Conservation (phyloP, 1,140 invertebrate species). For the Leptinotarsa texana region DNA sequence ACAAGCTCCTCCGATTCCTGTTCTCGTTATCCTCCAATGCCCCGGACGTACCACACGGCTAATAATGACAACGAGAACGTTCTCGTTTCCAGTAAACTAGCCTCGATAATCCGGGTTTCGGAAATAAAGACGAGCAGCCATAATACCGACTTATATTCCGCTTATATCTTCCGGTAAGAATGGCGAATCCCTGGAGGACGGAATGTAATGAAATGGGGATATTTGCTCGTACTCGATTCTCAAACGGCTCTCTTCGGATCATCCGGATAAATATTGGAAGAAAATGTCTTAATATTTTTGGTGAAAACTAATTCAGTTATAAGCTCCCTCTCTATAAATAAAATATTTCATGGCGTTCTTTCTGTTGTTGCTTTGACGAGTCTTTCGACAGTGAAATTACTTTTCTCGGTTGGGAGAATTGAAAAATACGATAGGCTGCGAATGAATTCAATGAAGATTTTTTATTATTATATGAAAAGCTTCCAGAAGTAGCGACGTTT, state of each 20-base stretch:
- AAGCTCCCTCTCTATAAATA: neutral
- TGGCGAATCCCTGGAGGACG: neutral
- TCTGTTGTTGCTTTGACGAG: neutral
- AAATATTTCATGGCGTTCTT: neutral
- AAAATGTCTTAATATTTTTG: constrained; percentile 9
- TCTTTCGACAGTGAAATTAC: too few species aligned
- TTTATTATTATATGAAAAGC: too few species aligned
- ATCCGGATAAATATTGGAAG: constrained; percentile 19
- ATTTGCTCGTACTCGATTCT: constrained; percentile 7
- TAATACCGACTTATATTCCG: neutral
- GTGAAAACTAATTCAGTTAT: constrained; percentile 10
- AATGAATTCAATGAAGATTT: neutral
- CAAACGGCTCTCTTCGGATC: neutral
- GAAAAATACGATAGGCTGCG: too few species aligned
- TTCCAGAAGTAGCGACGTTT: too few species aligned
- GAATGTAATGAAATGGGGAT: constrained; percentile 8
- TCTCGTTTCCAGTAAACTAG: too few species aligned
- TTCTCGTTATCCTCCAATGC: too few species aligned
- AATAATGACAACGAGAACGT: too few species aligned
- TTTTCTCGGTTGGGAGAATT: too few species aligned
- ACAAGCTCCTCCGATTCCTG: too few species aligned
- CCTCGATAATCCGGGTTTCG: too few species aligned
- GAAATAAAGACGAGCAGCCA: too few species aligned
- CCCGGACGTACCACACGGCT: too few species aligned
- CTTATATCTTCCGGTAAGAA: constrained; percentile 4